phyloP scores from a whole-genome alignment of 2,797 vertebrate species.

The Cossypha heuglini region DNA sequence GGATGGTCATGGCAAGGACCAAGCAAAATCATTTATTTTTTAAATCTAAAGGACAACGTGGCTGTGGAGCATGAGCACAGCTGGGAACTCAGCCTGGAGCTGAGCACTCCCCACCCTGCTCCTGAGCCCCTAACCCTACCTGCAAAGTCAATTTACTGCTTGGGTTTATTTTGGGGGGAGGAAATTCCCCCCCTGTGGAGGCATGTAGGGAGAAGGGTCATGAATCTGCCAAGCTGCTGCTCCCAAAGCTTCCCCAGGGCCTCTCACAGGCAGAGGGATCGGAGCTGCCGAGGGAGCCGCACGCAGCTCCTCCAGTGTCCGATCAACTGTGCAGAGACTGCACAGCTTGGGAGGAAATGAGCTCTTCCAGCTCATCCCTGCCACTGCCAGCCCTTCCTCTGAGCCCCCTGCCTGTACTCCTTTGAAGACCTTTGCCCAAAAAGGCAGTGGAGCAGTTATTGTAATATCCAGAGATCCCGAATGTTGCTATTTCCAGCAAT shows the following conservation, averaged over 20 bases:
- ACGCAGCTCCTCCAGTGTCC: not conserved
- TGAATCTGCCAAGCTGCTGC: not conserved
- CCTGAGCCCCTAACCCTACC: not conserved
- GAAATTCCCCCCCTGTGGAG: not conserved
- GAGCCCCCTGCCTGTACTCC: constrained; percentile 12
- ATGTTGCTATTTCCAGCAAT: not conserved
- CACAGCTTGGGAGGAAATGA: constrained; percentile 57
- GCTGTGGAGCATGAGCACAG: not conserved
- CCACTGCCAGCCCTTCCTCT: not conserved
- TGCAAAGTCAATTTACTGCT: not conserved
- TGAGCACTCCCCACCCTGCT: fast-evolving
- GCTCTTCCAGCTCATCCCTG: not conserved
- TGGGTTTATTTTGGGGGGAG: not conserved
- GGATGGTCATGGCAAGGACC: not conserved
- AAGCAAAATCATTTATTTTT: not conserved
- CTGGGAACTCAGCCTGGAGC: not conserved
- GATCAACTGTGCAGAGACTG: not conserved
- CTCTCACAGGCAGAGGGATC: fast-evolving
- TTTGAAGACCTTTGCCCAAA: not conserved
- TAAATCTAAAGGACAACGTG: not conserved
- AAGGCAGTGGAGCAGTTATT: not conserved
- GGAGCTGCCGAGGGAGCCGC: not conserved
- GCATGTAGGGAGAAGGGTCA: fast-evolving
- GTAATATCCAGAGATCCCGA: not conserved
- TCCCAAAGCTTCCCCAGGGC: not conserved